These are phyloP conservation scores for Notarius quadriscutis DNA, from an alignment of 2,113 vertebrate genomes.

Conservation along the genomic window DNA sequence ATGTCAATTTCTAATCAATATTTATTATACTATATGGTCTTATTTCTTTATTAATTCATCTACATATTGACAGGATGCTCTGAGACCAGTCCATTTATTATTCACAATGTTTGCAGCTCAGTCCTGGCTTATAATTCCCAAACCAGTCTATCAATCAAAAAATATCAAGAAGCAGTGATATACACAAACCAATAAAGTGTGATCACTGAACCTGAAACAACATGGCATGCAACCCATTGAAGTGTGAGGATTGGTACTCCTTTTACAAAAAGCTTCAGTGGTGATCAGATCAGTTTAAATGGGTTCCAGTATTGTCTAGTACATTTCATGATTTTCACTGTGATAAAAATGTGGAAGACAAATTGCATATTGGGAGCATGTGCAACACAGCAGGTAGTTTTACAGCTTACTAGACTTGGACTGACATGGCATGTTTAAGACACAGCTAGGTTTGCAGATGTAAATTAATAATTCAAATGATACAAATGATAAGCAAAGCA, in stretches of 20 bases:
- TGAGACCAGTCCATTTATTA: slow-evolving; percentile 37
- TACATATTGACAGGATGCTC: not conserved
- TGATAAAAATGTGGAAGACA: not conserved
- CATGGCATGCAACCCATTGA: not conserved
- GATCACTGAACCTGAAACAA: slow-evolving; percentile 36
- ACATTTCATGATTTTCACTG: slow-evolving; percentile 18
- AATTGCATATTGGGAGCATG: not conserved
- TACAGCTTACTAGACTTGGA: not conserved
- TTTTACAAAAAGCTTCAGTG: slow-evolving; percentile 1
- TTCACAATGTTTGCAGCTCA: slow-evolving; percentile 37
- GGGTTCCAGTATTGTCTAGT: slow-evolving; percentile 11
- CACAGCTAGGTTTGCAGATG: not conserved
- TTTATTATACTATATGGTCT: slow-evolving; percentile 2
- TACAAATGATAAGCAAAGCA: slow-evolving; percentile 1
- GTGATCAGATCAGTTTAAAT: slow-evolving; percentile 26
- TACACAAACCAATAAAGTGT: slow-evolving; percentile 24
- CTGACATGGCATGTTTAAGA: not conserved
- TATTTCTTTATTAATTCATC: slow-evolving; percentile 2
- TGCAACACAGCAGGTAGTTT: slow-evolving; percentile 9
- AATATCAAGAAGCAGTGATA: slow-evolving; percentile 1
- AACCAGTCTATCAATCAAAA: slow-evolving; percentile 36
- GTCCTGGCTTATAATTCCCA: slow-evolving; percentile 19
- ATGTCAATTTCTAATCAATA: slow-evolving; percentile 14
- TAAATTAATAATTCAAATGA: not conserved
- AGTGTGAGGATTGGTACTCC: slow-evolving; percentile 30